Percentiles rank a stretch among this genome's conserved stretches.
Conservation (phyloP, 2,797 vertebrate species). For the Rhinella marina region DNA sequence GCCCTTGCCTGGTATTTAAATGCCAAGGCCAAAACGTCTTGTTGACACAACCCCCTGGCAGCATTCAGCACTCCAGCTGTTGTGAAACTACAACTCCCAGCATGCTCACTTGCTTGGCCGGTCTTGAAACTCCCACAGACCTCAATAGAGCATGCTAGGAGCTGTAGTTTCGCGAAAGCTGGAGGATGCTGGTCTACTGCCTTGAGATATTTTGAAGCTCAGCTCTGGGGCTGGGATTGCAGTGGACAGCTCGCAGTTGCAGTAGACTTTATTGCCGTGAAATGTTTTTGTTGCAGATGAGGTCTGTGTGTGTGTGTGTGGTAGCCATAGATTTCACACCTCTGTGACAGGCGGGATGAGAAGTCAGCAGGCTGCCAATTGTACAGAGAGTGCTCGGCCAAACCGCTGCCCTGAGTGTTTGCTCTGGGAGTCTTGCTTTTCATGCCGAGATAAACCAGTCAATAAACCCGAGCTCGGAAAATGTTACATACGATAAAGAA, state of each 20-base stretch:
- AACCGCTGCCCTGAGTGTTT: conserved; percentile 22
- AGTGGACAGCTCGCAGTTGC: not conserved
- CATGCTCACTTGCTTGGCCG: too few relatives aligned
- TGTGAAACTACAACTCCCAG: not conserved
- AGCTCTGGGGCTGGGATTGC: not conserved
- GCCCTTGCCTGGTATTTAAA: too few relatives aligned
- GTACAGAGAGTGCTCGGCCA: not conserved
- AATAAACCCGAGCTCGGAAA: conserved; percentile 1
- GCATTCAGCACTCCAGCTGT: too few relatives aligned
- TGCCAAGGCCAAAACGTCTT: too few relatives aligned
- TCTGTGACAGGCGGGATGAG: conserved; percentile 6
- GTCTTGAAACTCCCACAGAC: too few relatives aligned
- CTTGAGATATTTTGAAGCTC: too few relatives aligned
- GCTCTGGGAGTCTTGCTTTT: not conserved
- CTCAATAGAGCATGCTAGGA: too few relatives aligned
- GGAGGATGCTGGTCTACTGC: too few relatives aligned
- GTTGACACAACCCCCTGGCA: not conserved
- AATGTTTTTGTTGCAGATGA: not conserved
- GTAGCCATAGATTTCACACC: conserved; percentile 21
- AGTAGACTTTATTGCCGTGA: not conserved
- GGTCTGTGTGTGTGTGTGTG: conserved; percentile 6
- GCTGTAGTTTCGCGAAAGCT: too few relatives aligned
- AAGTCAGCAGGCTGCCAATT: conserved; percentile 11
- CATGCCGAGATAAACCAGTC: conserved; percentile 15
- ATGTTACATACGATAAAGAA: conserved; percentile 1